These are phyloP conservation scores for Discoglossus pictus DNA, from an alignment of 2,797 vertebrate species.

Conservation along the genomic window DNA sequence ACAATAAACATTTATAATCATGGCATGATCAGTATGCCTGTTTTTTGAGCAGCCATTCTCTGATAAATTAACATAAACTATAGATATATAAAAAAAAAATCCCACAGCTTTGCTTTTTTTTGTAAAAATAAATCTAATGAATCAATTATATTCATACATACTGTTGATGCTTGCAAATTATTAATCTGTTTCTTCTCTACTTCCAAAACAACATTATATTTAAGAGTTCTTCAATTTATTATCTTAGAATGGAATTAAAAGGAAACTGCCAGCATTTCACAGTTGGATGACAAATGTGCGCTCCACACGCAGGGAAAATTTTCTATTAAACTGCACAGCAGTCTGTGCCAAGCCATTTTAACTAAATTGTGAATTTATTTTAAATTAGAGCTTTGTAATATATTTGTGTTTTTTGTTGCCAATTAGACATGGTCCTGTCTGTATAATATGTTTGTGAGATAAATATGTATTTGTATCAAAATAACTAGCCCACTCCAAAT, in stretches of 20 bases:
- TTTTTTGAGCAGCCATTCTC: too few species aligned
- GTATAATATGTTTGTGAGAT: conserved; percentile 1
- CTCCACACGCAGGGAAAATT: background rate
- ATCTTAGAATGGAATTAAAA: conserved; percentile 12
- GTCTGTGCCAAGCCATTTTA: conserved; percentile 4
- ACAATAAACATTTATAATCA: too few species aligned
- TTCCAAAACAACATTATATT: conserved; percentile 15
- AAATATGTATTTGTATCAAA: too few species aligned
- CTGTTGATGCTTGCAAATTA: conserved; percentile 2
- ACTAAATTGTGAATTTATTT: conserved; percentile 27
- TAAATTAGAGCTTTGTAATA: background rate
- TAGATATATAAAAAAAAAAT: too few species aligned
- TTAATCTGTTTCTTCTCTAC: conserved; percentile 15
- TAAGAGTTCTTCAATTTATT: conserved; percentile 20
- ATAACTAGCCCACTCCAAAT: too few species aligned
- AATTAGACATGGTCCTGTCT: conserved; percentile 18
- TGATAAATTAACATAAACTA: background rate
- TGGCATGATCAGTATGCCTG: too few species aligned
- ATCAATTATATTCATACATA: background rate
- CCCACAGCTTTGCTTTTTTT: background rate
- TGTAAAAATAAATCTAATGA: background rate
- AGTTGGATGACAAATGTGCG: background rate
- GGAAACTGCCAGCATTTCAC: conserved; percentile 6
- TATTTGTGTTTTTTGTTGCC: conserved; percentile 8
- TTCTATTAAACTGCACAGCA: background rate